Conservation (phyloP, 1,140 invertebrate genomes). For the Planococcus citri region DNA sequence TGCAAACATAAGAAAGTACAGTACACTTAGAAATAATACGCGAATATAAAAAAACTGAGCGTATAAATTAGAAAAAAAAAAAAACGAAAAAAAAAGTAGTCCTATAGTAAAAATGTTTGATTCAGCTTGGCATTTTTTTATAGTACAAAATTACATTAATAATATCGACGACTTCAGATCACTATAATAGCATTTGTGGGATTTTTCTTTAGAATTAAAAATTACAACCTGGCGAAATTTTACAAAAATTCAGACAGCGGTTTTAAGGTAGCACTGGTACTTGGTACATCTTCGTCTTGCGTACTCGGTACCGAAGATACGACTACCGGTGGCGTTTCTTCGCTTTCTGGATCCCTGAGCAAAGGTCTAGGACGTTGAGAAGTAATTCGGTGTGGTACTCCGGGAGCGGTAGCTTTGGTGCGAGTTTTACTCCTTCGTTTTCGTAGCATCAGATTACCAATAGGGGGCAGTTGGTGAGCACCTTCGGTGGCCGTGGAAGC, state of each 20-base stretch:
- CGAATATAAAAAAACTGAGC: not conserved
- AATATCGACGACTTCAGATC: no score
- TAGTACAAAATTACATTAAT: not conserved
- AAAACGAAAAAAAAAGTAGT: no score
- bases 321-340: not conserved
- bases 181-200: no score
- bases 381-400: not conserved
- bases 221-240: not conserved
- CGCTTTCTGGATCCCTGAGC: conserved; percentile 9
- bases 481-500: conserved; percentile 6
- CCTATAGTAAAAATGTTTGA: not conserved
- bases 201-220: no score
- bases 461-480: not conserved
- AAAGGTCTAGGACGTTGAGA: not conserved
- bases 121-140: not conserved
- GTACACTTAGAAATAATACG: not conserved
- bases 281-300: not conserved
- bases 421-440: conserved; percentile 1
- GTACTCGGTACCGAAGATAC: not conserved
- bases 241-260: not conserved
- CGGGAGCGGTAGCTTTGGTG: not conserved
- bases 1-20: not conserved
- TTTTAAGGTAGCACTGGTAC: not conserved
- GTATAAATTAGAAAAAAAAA: not conserved
- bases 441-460: not conserved